A percentile compares a stretch with the other conserved stretches of the same genome.
phyloP scores from a whole-genome alignment of 2,888 invertebrate genomes.

The Spatulosminthurus flaviceps region DNA sequence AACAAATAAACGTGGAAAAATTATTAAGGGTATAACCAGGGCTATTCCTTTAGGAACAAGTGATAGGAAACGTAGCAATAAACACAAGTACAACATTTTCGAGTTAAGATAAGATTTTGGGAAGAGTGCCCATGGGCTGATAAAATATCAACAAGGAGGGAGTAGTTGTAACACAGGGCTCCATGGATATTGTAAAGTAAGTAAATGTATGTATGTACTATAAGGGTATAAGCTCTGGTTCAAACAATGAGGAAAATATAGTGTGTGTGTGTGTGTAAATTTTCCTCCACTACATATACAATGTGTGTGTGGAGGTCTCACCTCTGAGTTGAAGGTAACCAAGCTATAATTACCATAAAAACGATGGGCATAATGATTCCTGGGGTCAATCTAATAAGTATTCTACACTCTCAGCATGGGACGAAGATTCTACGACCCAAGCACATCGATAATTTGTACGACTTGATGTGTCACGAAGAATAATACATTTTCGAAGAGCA shows the following conservation, averaged over 20 bases:
- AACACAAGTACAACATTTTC: constrained; percentile 13
- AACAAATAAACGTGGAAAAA: constrained; percentile 6
- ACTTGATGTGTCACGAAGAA: constrained; percentile 57
- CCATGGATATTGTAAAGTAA: constrained; percentile 1
- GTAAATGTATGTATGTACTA: neutral
- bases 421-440: constrained; percentile 40
- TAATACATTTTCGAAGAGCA: constrained; percentile 53
- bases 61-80: constrained; percentile 1
- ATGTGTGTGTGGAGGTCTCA: constrained; percentile 47
- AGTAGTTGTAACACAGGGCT: too few species aligned
- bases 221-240: too few species aligned
- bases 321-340: constrained; percentile 47
- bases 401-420: constrained; percentile 56
- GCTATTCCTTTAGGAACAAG: neutral
- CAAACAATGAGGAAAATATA: neutral
- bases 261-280: constrained; percentile 33
- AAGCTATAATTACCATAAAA: constrained; percentile 59
- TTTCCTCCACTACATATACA: too few species aligned
- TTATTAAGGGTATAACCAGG: neutral
- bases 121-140: constrained; percentile 35
- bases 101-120: constrained; percentile 21
- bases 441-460: constrained; percentile 55
- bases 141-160: constrained; percentile 34
- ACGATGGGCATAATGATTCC: constrained; percentile 58
- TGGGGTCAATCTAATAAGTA: constrained; percentile 61